Conservation (phyloP, 2,113 vertebrate species). For the Marcusenius ussheri region DNA sequence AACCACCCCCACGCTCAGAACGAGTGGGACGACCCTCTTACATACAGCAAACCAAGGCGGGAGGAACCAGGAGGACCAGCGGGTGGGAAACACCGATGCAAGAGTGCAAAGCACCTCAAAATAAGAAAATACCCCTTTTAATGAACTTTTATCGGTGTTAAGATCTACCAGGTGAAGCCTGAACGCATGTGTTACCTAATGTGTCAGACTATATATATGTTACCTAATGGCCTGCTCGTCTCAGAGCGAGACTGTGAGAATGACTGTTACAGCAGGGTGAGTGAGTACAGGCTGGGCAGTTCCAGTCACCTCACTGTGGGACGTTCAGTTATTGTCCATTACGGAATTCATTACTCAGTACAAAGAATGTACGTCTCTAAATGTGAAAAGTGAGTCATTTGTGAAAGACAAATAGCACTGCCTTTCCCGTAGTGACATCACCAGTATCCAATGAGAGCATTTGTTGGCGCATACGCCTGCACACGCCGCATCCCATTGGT, state of each 20-base stretch:
- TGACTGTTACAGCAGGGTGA: neutral
- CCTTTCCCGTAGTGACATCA: neutral
- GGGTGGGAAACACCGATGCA: neutral
- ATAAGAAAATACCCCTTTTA: neutral
- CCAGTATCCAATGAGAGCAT: neutral
- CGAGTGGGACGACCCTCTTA: neutral
- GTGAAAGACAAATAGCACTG: neutral
- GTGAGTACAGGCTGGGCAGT: neutral
- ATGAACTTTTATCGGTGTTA: neutral
- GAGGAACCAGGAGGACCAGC: neutral
- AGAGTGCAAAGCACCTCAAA: neutral
- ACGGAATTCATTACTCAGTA: neutral
- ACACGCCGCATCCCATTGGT: neutral
- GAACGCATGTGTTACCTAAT: neutral
- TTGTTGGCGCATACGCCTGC: neutral
- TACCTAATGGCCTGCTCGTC: neutral
- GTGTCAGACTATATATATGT: neutral
- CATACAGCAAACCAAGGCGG: neutral
- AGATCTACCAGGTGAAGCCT: neutral
- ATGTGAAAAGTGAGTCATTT: neutral
- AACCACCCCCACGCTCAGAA: slow-evolving; percentile 20
- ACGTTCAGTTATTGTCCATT: neutral
- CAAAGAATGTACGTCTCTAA: neutral
- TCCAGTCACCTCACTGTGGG: neutral
- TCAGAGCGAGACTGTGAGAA: neutral